phyloP scores from a whole-genome alignment of 2,797 vertebrate genomes.

The Syngnathus acus region DNA sequence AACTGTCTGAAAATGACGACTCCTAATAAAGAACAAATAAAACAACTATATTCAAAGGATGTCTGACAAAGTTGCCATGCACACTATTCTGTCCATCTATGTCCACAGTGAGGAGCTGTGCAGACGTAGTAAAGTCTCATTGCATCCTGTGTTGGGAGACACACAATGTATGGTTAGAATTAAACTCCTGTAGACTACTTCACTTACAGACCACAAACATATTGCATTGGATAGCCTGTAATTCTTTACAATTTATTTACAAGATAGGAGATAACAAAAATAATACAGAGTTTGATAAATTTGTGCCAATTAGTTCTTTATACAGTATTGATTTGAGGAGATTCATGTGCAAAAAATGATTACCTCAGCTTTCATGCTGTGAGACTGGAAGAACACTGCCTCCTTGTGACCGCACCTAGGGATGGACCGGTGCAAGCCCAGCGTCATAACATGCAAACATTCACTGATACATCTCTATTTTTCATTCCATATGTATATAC shows the following conservation, averaged over 20 bases:
- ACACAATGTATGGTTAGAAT: background rate
- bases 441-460: background rate
- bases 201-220: background rate
- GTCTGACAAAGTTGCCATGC: background rate
- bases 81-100: constrained; percentile 87
- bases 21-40: constrained; percentile 19
- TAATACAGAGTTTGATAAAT: background rate
- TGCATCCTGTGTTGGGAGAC: constrained; percentile 72
- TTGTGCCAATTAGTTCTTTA: background rate
- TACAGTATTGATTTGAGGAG: background rate
- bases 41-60: constrained; percentile 30
- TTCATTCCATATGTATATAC: no score
- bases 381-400: constrained; percentile 94
- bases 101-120: constrained; percentile 89
- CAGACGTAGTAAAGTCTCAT: constrained; percentile 94
- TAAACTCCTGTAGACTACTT: background rate
- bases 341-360: background rate
- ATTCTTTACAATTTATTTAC: background rate
- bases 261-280: background rate
- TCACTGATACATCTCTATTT: background rate
- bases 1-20: constrained; percentile 19
- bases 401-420: constrained; percentile 91
- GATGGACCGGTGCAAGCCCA: constrained; percentile 15
- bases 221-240: background rate
- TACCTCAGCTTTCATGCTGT: constrained; percentile 93